Evolutionary conservation across 35 echinoderm and acorn worm species (phyloP).

Genomic region (Lytechinus pictus): DNA sequence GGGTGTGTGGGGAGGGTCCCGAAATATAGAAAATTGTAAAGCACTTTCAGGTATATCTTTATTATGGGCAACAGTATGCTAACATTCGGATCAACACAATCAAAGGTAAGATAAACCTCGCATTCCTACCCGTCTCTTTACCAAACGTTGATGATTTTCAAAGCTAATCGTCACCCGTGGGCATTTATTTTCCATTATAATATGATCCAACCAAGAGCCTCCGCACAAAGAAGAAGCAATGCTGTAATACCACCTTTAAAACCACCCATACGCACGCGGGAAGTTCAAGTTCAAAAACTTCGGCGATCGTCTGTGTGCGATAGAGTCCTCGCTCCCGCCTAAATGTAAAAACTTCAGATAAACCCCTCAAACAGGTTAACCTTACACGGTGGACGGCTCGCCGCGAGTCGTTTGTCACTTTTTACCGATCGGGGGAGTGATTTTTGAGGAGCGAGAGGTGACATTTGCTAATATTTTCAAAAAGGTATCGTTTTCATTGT

Average conservation of each 20-base stretch:
- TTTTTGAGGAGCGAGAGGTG: neutral
- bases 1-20: neutral
- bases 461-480: constrained; percentile 36
- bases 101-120: neutral
- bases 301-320: neutral
- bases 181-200: constrained; percentile 50
- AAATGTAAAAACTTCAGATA: neutral
- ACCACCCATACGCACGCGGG: neutral
- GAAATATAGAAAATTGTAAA: neutral
- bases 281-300: constrained; percentile 46
- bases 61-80: neutral
- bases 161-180: constrained; percentile 19
- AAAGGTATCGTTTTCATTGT: constrained; percentile 40
- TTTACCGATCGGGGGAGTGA: neutral
- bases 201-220: constrained; percentile 33
- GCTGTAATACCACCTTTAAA: neutral
- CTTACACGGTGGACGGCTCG: constrained; percentile 16
- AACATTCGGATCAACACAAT: neutral
- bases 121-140: neutral
- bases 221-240: neutral
- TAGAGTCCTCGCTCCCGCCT: neutral
- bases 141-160: constrained; percentile 18
- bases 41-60: neutral
- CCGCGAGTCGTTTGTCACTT: neutral
- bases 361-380: constrained; percentile 26